Evolutionary conservation across 2,797 vertebrate genomes (phyloP).

Genomic region (Pygocentrus nattereri): DNA sequence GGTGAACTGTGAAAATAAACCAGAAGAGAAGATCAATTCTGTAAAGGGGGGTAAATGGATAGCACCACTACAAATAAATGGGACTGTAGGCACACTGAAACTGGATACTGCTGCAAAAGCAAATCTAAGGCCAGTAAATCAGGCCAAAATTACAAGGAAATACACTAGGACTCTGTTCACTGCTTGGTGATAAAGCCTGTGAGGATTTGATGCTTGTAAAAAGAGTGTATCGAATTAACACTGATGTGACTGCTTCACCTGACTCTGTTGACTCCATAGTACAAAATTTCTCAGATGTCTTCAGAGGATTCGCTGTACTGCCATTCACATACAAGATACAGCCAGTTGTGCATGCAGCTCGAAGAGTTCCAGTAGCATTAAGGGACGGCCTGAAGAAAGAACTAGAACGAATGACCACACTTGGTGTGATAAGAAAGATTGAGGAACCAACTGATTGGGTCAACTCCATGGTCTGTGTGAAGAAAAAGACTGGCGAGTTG

Average conservation of each 20-base stretch:
- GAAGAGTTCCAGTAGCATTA: slow-evolving; percentile 23
- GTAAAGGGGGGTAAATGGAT: slow-evolving; percentile 46
- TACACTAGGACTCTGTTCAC: slow-evolving; percentile 39
- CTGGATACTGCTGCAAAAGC: slow-evolving; percentile 50
- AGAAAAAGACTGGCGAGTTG: slow-evolving; percentile 2
- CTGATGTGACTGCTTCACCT: neutral
- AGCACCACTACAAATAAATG: slow-evolving; percentile 26
- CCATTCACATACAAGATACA: slow-evolving; percentile 50
- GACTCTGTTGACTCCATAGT: slow-evolving; percentile 7
- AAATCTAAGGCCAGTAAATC: too few relatives aligned
- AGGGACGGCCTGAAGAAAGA: neutral
- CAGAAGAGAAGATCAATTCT: neutral
- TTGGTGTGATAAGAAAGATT: slow-evolving; percentile 10
- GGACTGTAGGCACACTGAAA: slow-evolving; percentile 28
- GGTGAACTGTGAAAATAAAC: too few relatives aligned
- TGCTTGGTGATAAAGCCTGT: slow-evolving; percentile 47
- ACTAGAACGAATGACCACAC: neutral
- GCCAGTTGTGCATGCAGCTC: slow-evolving; percentile 42
- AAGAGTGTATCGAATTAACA: slow-evolving; percentile 27
- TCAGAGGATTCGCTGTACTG: slow-evolving; percentile 39
- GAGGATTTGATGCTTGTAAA: slow-evolving; percentile 43
- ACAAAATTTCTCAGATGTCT: slow-evolving; percentile 39
- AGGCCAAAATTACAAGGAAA: too few relatives aligned
- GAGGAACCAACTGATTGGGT: slow-evolving; percentile 24
- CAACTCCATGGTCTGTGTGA: neutral